Base-by-base conservation (phyloP, 2,888 invertebrate species). In the Sarcophaga subvicina region DNA sequence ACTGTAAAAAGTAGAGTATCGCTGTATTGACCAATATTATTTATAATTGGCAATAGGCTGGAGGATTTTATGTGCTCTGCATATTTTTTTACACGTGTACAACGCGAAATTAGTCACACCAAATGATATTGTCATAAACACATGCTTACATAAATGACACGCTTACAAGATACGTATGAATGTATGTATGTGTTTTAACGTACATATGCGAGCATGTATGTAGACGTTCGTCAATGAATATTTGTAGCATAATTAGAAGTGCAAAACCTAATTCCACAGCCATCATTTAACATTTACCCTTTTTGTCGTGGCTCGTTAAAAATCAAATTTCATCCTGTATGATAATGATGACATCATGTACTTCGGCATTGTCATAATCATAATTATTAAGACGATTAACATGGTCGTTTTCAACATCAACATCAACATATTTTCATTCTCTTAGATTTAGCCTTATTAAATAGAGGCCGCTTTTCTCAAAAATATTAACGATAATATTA, bases 401-500 rank as follows among this genome's bases (percentile, higher is more conserved):
- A 69, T 67, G 22, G 17, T n/a, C 62, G 73, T 69, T 70, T 47
- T 70, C 67, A 79, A 54, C 69, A 80, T 73, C 49, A 81, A 14
- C 60, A 83, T 72, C 60, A 81, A 25, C 72, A 77, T 72, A 70
- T 73, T 77, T 77, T 76, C 71, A 76, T 72, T 77, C 85, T 77
- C 81, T 80, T 73, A 27, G 45, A 14, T 27, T 45, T 17, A n/a
- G n/a, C 47, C n/a, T 37, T n/a, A 67, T 67, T 37, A n/a, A 67
- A n/a, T 20, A 47, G n/a, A 67, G 49, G 72, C 72, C 62, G 60
- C 77, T 54, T 54, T 14, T 54, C 14, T 54, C 4, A 14, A 54
- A 78, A 83, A 78, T 78, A 78, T 83, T 83, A 78, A 78, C 66
- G 77, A 79, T 80, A 75, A 80, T 76, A 70, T 17, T 27, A 75